Base-by-base conservation (phyloP, 2,113 vertebrate species). In the Taxidea taxus region DNA sequence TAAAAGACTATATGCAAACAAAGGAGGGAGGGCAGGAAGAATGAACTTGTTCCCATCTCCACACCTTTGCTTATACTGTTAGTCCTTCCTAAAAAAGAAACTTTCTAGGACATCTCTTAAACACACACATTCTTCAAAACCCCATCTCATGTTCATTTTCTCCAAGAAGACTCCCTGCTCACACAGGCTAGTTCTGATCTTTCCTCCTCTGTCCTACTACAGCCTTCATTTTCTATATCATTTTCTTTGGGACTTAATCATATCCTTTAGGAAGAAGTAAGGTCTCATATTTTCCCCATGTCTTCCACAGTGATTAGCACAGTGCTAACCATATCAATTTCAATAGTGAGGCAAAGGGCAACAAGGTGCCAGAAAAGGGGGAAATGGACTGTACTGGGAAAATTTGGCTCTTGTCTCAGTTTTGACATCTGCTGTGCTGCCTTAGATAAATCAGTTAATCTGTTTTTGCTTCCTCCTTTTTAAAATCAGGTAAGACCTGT, bases 381-480 rank as follows among this genome's bases (percentile, higher is more conserved):
- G 7, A 54, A 90, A 94, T 27, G 27, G 31, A 84, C n/a, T 90
- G 51, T 42, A 7, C 23, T 90, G 31, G 10, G 62, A 85, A 77
- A 81, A 44, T 49, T 3, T 78, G 29, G n/a, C 20, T 83, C 8
- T 75, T 66, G 23, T 87, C 81, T 96, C 90, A 88, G 31, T 23
- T 95, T 80, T 87, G 56, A 66, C 62, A 97, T 54, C 66, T 74
- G 74, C 54, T 81, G 11, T 58, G 47, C 20, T 91, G 27, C 25
- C 37, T 88, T 70, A 77, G 27, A 72, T 78, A 91, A 96, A 95
- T 94, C 85, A 96, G 39, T 62, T 75, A 37, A 86, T 60, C 42
- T 90, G 39, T 78, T 97, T 86, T 72, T 95, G 74, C 39, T 68
- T 96, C 31, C 70, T 93, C 56, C 56, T 78, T 90, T 96, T 88